These are phyloP conservation scores for Notospermus geniculatus DNA, from an alignment of 1,140 invertebrate species.

Conservation along the genomic window DNA sequence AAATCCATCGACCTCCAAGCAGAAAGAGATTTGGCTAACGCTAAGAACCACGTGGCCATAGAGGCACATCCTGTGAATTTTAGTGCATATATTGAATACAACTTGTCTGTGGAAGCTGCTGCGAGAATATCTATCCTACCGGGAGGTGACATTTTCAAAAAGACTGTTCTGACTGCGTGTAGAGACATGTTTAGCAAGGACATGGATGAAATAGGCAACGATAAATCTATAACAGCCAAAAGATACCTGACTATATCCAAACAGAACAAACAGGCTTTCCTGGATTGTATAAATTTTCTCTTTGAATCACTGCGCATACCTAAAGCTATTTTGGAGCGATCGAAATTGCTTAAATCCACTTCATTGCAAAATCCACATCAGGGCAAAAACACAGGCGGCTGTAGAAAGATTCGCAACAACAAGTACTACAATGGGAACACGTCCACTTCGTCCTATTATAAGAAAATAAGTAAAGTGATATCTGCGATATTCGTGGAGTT, in stretches of 20 bases:
- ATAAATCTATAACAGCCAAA: slow-evolving; percentile 4
- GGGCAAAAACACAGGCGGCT: neutral
- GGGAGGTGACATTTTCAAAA: neutral
- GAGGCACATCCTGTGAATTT: neutral
- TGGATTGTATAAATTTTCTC: slow-evolving; percentile 9
- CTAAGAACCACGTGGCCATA: neutral
- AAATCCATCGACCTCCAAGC: slow-evolving; percentile 1
- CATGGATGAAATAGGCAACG: slow-evolving; percentile 6
- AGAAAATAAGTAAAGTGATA: slow-evolving; percentile 4
- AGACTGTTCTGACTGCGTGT: slow-evolving; percentile 1
- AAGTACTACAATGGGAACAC: slow-evolving; percentile 5
- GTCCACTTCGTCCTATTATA: neutral
- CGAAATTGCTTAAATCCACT: neutral
- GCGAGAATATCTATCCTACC: neutral
- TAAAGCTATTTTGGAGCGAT: neutral
- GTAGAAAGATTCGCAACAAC: slow-evolving; percentile 2
- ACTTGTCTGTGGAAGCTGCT: neutral
- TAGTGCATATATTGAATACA: slow-evolving; percentile 7
- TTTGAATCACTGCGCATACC: slow-evolving; percentile 6
- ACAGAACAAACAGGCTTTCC: slow-evolving; percentile 9
- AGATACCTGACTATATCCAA: slow-evolving; percentile 8
- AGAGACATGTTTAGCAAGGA: neutral
- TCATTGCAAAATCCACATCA: neutral
- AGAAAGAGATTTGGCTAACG: slow-evolving; percentile 10
- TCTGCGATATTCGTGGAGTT: neutral